Conservation (phyloP, 2,888 invertebrate species). For the Lysandra bellargus region DNA sequence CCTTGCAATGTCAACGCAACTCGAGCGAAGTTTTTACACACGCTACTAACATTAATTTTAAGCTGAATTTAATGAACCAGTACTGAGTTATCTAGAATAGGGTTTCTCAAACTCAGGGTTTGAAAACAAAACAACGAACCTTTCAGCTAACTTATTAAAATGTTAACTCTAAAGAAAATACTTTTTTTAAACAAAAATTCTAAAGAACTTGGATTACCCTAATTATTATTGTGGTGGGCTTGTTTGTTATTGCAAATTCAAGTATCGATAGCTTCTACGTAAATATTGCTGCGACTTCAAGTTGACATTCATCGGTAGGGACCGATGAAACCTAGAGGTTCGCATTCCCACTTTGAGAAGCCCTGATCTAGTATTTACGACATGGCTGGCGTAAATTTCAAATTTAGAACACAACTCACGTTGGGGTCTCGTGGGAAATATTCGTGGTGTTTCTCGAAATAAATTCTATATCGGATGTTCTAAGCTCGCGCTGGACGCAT, state of each 20-base stretch:
- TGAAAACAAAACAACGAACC: not conserved
- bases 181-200: no score
- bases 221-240: not conserved
- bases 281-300: no score
- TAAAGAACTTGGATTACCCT: no score
- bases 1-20: not conserved
- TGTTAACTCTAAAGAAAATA: no score
- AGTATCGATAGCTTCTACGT: not conserved
- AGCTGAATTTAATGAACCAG: slow-evolving; percentile 24
- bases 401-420: slow-evolving; percentile 41
- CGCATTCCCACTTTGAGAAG: not conserved
- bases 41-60: not conserved
- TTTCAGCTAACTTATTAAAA: not conserved
- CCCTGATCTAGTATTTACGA: slow-evolving; percentile 4
- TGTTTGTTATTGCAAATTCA: not conserved
- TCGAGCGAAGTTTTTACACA: slow-evolving; percentile 25
- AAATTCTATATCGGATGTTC: slow-evolving; percentile 64
- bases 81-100: slow-evolving; percentile 1
- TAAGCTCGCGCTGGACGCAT: slow-evolving; percentile 59
- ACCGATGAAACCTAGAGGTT: no score
- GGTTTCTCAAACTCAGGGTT: not conserved
- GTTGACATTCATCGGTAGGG: no score
- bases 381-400: slow-evolving; percentile 20
- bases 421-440: slow-evolving; percentile 41
- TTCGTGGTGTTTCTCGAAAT: slow-evolving; percentile 39